A percentile compares a stretch with the other conserved stretches of the same genome.
Conservation (phyloP, 2,113 vertebrate genomes). For the Sinocyclocheilus anophthalmus region DNA sequence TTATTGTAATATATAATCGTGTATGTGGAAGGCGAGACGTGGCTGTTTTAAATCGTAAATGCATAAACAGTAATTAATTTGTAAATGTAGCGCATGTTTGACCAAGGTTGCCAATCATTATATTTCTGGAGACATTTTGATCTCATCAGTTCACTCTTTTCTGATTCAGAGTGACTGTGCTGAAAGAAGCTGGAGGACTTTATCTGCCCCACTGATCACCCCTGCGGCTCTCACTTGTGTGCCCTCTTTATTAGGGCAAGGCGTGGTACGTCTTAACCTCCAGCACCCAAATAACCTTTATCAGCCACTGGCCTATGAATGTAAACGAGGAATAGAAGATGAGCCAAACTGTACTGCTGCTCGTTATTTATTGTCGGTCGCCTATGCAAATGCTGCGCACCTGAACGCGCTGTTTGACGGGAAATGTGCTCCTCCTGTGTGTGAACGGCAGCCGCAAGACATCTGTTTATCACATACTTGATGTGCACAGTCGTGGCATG, state of each 20-base stretch:
- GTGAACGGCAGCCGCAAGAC: conserved; percentile 18
- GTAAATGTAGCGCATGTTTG: not conserved
- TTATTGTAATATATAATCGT: not conserved
- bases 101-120: too few relatives aligned
- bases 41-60: not conserved
- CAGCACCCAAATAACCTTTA: conserved; percentile 34
- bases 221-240: conserved; percentile 63
- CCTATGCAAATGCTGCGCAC: not conserved
- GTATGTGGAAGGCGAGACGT: not conserved
- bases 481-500: conserved; percentile 9
- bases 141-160: conserved; percentile 5
- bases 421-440: not conserved
- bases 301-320: not conserved
- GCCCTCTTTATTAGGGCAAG: conserved; percentile 46
- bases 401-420: not conserved
- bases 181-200: conserved; percentile 69
- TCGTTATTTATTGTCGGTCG: not conserved
- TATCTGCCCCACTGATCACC: conserved; percentile 59
- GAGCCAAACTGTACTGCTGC: not conserved
- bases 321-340: not conserved
- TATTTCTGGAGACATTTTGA: not conserved
- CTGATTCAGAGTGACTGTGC: conserved; percentile 24
- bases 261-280: conserved; percentile 53
- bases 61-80: not conserved
- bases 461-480: conserved; percentile 37